A percentile compares a stretch with the other conserved stretches of the same genome.
phyloP scores from a whole-genome alignment of 2,797 vertebrate species.

The Myotis planiceps region DNA sequence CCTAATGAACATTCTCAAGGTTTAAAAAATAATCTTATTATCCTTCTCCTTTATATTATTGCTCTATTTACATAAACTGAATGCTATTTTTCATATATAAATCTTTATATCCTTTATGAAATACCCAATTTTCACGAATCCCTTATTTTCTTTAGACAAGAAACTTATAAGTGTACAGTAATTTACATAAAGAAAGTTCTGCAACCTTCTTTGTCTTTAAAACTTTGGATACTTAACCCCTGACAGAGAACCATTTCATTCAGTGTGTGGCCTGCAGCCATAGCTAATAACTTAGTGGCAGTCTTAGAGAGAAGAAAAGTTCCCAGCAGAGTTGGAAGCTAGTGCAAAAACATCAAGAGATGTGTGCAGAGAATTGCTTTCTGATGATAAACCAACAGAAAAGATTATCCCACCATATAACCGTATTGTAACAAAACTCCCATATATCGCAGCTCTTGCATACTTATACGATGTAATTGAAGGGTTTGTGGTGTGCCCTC shows the following conservation, averaged over 20 bases:
- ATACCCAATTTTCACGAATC: not conserved
- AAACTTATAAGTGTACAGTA: not conserved
- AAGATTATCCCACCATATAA: not conserved
- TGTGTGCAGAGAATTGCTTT: not conserved
- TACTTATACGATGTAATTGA: not conserved
- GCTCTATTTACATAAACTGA: not conserved
- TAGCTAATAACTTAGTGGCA: not conserved
- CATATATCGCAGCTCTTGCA: not conserved
- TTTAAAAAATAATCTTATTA: not conserved
- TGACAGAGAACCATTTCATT: conserved; percentile 21
- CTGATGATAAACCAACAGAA: not conserved
- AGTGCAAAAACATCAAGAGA: not conserved
- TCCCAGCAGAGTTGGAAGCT: conserved; percentile 17
- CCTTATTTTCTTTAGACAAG: not conserved
- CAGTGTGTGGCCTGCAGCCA: not conserved
- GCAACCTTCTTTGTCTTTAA: not conserved
- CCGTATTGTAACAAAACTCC: not conserved
- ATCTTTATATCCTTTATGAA: not conserved
- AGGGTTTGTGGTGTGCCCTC: not conserved
- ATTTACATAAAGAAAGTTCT: conserved; percentile 34
- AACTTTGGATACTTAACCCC: conserved; percentile 10
- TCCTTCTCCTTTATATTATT: not conserved
- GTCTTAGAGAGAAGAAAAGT: not conserved
- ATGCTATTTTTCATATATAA: not conserved
- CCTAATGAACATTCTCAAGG: not conserved